Percentiles rank a stretch among this genome's conserved stretches.
These are phyloP conservation scores for Capromys pilorides DNA, from an alignment of 2,797 vertebrate species.

Conservation along the genomic window DNA sequence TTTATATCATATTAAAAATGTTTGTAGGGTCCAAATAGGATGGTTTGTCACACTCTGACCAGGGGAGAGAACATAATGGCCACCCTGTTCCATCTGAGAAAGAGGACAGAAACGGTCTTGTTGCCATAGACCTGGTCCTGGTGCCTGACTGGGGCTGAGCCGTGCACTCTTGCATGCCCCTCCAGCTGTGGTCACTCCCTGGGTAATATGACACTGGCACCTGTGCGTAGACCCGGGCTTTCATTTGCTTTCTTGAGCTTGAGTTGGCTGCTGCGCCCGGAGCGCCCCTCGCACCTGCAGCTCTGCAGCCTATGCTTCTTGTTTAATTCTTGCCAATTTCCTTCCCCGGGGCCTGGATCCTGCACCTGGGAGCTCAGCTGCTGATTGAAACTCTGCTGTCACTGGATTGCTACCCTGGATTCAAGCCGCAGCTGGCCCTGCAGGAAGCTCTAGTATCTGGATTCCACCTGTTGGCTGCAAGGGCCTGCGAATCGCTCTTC, in stretches of 20 bases:
- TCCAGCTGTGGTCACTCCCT: rapidly evolving
- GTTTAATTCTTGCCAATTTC: constrained; percentile 9
- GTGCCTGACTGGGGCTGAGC: rapidly evolving
- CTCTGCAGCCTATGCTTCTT: background rate
- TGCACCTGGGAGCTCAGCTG: constrained; percentile 27
- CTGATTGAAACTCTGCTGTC: constrained; percentile 28
- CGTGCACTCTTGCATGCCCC: rapidly evolving
- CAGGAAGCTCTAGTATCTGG: constrained; percentile 15
- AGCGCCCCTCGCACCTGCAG: background rate
- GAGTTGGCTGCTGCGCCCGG: background rate
- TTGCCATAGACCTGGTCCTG: background rate
- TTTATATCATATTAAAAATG: background rate
- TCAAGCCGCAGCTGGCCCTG: background rate
- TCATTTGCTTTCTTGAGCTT: background rate
- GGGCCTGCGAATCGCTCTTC: background rate
- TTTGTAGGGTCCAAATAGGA: background rate
- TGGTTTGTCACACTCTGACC: background rate
- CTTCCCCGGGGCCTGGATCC: background rate
- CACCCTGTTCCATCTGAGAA: background rate
- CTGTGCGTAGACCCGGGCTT: background rate
- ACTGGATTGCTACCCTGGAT: background rate
- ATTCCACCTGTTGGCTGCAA: background rate
- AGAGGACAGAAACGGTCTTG: background rate
- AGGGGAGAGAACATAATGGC: background rate
- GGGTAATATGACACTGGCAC: background rate